These are phyloP conservation scores for Lamellibrachia columna DNA, from an alignment of 2,888 invertebrate species.

Conservation along the genomic window DNA sequence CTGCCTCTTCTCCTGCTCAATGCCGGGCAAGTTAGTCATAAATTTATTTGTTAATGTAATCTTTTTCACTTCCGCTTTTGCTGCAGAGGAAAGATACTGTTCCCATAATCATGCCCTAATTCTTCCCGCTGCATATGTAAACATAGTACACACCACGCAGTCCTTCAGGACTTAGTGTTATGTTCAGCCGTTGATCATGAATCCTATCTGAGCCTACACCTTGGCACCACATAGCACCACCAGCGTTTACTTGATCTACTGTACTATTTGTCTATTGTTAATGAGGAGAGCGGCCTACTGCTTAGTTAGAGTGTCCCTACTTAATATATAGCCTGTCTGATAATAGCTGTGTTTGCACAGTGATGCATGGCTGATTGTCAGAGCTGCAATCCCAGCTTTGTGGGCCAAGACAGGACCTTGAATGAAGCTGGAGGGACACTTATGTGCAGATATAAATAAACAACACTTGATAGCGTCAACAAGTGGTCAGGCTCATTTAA, in stretches of 20 bases:
- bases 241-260: not conserved
- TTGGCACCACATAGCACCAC: not conserved
- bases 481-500: not conserved
- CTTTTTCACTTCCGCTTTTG: not conserved
- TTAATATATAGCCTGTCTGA: not conserved
- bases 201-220: not conserved
- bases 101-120: not conserved
- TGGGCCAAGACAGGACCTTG: not conserved
- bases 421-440: not conserved
- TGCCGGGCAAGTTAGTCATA: not conserved
- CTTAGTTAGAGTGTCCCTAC: not conserved
- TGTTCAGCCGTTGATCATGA: not conserved
- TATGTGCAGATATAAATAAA: not conserved
- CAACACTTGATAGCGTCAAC: conserved; percentile 3
- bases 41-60: not conserved
- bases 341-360: conserved; percentile 7
- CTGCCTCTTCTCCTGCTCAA: no score
- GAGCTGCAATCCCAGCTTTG: not conserved
- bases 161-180: not conserved
- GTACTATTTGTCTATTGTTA: not conserved
- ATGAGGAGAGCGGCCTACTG: not conserved
- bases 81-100: not conserved
- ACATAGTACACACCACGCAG: not conserved
- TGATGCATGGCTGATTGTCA: not conserved
- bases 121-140: not conserved